Base-by-base conservation (phyloP, 1,140 invertebrate genomes). In the Lordiphosa mommai region DNA sequence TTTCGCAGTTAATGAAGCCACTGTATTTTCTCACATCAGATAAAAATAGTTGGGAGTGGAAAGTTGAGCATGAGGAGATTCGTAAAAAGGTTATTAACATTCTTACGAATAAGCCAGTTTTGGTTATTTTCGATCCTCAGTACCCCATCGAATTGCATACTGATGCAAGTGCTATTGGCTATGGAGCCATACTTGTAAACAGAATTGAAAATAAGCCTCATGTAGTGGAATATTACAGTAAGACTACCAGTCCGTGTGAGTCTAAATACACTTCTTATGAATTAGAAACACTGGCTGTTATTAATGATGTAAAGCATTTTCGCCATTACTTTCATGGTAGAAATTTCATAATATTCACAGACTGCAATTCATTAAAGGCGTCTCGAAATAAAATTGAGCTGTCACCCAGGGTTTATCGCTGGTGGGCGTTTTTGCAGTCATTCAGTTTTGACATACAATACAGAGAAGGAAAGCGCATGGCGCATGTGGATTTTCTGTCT, bases 291-390 rank as follows among this genome's bases (percentile, higher is more conserved):
- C 5, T 36, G 12, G 33, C 33, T n/a, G 17, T 43, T 3, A 20
- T 43, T 10, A 43, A 43, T 12, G 7, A 29, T 13, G 30, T 17
- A 10, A 43, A 29, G 5, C 10, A 41, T 41, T 23, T 41, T 20
- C 16, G 40, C 0, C 40, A 41, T 10, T 23, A 41, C 20, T 41
- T 41, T 27, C 33, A 49, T 49, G 33, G 34, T 38, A 50, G 48
- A 38, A 50, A 38, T 10, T 38, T 50, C 30, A 20, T 38, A 12
- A 2, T 43, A 27, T 40, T 51, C 27, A 51, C 48, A 4, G 23
- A 51, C 20, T 51, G 34, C 14, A 51, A 40, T 40, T 51, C 36
- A 14, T 40, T 51, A 20, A 51, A 40, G 14, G 17, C 23, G 4
- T 40, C 36, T 4, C 12, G 33, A 12, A 49, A 17, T 37, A 49